These are phyloP conservation scores for Chaunax sp. DNA, from an alignment of 2,797 vertebrate genomes.

Conservation along the genomic window DNA sequence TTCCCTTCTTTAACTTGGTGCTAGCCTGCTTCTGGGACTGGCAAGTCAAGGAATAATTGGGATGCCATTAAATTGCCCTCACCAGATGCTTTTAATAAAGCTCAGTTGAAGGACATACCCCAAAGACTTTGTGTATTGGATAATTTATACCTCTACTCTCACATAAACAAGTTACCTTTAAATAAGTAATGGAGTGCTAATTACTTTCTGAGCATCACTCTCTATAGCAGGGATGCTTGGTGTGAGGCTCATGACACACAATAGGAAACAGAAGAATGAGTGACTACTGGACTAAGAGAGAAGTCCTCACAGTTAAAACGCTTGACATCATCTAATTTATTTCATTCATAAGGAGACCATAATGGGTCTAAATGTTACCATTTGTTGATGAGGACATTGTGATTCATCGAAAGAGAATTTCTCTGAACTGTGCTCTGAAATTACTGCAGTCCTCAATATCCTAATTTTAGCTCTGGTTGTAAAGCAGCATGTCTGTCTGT, in stretches of 20 bases:
- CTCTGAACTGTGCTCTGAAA: constrained; percentile 17
- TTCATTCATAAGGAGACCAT: constrained; percentile 8
- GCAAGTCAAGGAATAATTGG: constrained; percentile 77
- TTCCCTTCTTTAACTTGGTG: constrained; percentile 71
- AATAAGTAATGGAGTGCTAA: constrained; percentile 80
- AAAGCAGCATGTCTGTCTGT: constrained; percentile 15
- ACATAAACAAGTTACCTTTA: constrained; percentile 81
- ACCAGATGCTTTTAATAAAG: constrained; percentile 76
- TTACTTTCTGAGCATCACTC: constrained; percentile 62
- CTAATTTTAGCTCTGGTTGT: constrained; percentile 22
- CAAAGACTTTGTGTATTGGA: constrained; percentile 72
- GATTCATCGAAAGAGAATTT: constrained; percentile 19
- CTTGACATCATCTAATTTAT: constrained; percentile 21
- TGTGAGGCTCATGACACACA: constrained; percentile 48
- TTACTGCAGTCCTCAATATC: background rate
- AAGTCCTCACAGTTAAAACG: constrained; percentile 27
- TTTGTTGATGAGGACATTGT: constrained; percentile 33
- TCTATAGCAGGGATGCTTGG: constrained; percentile 30
- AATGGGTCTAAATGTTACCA: constrained; percentile 17
- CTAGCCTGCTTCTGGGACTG: constrained; percentile 58
- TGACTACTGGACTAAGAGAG: constrained; percentile 17
- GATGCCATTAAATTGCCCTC: constrained; percentile 72
- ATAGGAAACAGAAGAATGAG: background rate
- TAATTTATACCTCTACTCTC: constrained; percentile 77
- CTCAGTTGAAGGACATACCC: constrained; percentile 72